Evolutionary conservation across 1,140 invertebrate species (phyloP), one percentile per base, ranked within the genome.

Genomic region (Conus ventricosus): DNA sequence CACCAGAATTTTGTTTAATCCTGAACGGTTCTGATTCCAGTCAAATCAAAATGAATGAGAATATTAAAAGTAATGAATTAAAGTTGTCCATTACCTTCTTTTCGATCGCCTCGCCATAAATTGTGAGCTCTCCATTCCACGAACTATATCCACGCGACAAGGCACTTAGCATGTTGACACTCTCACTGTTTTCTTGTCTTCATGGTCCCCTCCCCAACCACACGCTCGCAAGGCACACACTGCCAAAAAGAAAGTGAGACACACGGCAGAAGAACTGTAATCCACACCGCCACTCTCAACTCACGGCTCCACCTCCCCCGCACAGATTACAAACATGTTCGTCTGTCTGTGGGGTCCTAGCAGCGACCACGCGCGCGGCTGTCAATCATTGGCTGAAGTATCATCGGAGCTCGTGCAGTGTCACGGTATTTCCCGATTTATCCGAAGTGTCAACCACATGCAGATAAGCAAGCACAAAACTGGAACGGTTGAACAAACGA

Each of bases 81-180:
- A 78, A 78, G n/a, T 78, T 39, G 23, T 78, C 13, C n/a, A 51
- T 80, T 84, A 67, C 82, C 54, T 6, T 60, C 25, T n/a, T 84
- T 63, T n/a, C 57, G 7, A 23, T 10, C n/a, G 82, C 27, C 57
- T 84, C 57, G 5, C 82, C 82, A 67, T 63, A 84, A n/a, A 89
- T 90, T 86, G 92, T 91, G 87, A 92, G 85, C 85, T 89, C 89
- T 85, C 89, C 92, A 51, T 89, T 91, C 93, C 93, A 94, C 23
- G 93, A 89, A 15, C 93, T 92, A 87, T 92, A 93, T 55, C 93
- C 93, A 83, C 91, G 82, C 76, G 93, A 91, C 27, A 94, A 84
- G 25, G 91, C 89, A 91, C 93, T 94, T 17, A 94, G 88, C 91
- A 93, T 91, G 39, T 13, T 88, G 17, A 82, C 57, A 78, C 23